Conservation (phyloP, 2,797 vertebrate genomes). For the Cuniculus paca region DNA sequence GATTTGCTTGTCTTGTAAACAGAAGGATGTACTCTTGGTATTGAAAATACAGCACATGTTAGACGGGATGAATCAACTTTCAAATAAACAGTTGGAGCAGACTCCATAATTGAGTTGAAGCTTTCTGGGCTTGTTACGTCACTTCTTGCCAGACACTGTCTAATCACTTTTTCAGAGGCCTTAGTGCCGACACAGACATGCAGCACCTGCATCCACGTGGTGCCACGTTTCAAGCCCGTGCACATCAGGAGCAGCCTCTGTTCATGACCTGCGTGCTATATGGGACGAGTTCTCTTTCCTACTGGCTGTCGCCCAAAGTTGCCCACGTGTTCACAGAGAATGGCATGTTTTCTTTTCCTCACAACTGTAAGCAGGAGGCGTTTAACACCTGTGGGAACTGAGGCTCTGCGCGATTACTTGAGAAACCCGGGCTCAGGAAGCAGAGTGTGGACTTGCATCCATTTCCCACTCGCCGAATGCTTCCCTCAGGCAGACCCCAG, state of each 20-base stretch:
- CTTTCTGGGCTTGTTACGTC: slow-evolving; percentile 67
- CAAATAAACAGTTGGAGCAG: slow-evolving; percentile 76
- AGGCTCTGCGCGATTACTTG: neutral
- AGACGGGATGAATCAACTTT: slow-evolving; percentile 57
- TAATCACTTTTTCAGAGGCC: slow-evolving; percentile 77
- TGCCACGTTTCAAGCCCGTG: neutral
- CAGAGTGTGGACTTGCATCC: neutral
- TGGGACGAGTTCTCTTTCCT: neutral
- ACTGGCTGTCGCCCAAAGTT: neutral
- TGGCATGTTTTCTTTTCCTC: neutral
- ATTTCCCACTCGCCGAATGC: neutral
- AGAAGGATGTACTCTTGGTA: neutral
- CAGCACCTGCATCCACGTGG: neutral
- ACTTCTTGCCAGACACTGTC: slow-evolving; percentile 77
- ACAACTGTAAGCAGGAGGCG: neutral
- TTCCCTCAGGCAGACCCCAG: neutral
- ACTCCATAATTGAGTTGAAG: slow-evolving; percentile 75
- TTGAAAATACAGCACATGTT: neutral
- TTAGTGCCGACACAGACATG: neutral
- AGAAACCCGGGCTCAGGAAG: neutral
- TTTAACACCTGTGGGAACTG: neutral
- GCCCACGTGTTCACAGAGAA: neutral
- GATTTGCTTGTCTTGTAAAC: slow-evolving; percentile 41
- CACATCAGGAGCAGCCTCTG: neutral
- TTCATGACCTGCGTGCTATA: neutral